Conservation (phyloP, 2,113 vertebrate species). For the Tragelaphus scriptus region DNA sequence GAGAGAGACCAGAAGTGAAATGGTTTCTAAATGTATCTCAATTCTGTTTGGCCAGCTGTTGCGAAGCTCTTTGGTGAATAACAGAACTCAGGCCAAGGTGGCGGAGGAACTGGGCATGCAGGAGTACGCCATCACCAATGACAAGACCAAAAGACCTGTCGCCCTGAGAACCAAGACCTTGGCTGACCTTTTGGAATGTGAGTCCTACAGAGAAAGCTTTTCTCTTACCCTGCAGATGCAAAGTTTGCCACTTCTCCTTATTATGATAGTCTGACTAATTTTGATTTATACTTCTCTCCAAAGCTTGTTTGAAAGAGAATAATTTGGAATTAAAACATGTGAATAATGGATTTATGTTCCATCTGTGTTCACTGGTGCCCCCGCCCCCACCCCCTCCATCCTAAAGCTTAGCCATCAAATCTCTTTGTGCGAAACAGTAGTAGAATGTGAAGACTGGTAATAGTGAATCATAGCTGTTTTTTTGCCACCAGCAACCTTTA, state of each 20-base stretch:
- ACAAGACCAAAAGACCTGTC: constrained; percentile 96
- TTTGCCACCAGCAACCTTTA: not conserved
- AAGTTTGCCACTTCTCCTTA: not conserved
- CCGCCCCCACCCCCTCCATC: not conserved
- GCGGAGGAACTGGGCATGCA: constrained; percentile 99
- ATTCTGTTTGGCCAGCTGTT: constrained; percentile 84
- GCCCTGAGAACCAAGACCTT: constrained; percentile 96
- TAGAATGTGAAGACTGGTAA: not conserved
- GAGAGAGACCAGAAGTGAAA: not conserved
- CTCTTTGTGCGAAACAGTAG: not conserved
- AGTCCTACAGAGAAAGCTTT: constrained; percentile 61
- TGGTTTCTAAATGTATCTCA: not conserved
- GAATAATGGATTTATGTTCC: not conserved
- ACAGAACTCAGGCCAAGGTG: constrained; percentile 98
- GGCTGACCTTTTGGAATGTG: constrained; percentile 97
- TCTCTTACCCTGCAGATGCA: not conserved
- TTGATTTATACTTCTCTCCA: not conserved
- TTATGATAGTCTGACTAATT: not conserved
- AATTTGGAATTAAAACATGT: not conserved
- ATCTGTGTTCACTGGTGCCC: not conserved
- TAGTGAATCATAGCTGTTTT: constrained; percentile 7
- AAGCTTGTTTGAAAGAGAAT: not conserved
- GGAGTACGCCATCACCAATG: constrained; percentile 97
- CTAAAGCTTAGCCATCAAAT: not conserved
- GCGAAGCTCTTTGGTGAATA: constrained; percentile 97